Conservation (phyloP, 2,113 vertebrate genomes). For the Paramormyrops kingsleyae region DNA sequence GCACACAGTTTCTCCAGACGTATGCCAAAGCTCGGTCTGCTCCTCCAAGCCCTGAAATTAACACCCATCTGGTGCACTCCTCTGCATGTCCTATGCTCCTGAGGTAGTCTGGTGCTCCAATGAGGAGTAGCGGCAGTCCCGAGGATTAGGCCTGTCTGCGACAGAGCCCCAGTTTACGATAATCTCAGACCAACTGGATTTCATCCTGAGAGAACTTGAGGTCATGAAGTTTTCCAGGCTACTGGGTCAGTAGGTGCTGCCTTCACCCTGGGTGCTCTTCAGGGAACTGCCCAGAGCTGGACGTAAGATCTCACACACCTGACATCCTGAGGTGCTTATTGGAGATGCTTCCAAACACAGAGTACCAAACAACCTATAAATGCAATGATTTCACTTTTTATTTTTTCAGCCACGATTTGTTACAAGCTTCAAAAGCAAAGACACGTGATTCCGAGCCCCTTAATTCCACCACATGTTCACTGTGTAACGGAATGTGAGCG, state of each 20-base stretch:
- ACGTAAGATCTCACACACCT: background rate
- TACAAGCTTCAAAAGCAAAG: background rate
- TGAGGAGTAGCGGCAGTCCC: background rate
- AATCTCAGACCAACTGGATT: background rate
- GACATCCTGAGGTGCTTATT: background rate
- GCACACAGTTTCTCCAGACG: background rate
- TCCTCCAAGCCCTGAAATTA: background rate
- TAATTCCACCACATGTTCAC: slow-evolving; percentile 2
- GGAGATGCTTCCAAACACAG: background rate
- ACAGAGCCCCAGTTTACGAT: background rate
- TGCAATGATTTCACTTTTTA: background rate
- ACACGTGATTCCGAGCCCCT: background rate
- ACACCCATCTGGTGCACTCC: background rate
- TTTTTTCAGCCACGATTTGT: background rate
- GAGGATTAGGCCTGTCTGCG: background rate
- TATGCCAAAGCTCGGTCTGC: background rate
- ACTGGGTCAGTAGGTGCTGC: background rate
- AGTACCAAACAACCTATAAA: background rate
- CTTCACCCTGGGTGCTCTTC: background rate
- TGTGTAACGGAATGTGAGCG: background rate
- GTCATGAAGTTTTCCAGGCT: background rate
- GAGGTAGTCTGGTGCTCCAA: background rate
- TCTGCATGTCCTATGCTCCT: background rate
- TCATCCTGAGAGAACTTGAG: background rate
- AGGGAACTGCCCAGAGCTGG: background rate